Base-by-base conservation (phyloP, 1,140 invertebrate genomes). In the Zophobas morio region DNA sequence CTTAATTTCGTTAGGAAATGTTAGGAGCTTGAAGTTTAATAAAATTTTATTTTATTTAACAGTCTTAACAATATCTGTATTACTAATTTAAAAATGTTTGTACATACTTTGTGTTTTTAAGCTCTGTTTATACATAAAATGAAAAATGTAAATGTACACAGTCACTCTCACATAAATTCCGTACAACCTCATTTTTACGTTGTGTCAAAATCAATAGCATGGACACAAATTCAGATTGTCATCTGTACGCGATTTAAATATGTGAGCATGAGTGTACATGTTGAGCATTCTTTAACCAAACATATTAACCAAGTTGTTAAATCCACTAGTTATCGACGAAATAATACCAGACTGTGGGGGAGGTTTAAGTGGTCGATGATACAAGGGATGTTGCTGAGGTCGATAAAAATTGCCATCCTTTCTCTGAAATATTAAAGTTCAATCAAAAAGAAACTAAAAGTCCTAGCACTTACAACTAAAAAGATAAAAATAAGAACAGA, bases 321-420 rank as follows among this genome's bases (percentile, higher is more conserved):
- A 91, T 5, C 94, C 92, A 81, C 90, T 94, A 82, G 91, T 93
- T 80, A 95, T 90, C 40, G 93, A 92, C 47, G 93, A 92, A 81
- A 95, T 91, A 74, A 95, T 91, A 33, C 93, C 92, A 60, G 80
- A 85, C 80, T 88, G 87, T 78, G 87, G 87, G 71, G 81, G 85
- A 78, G 88, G 87, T 73, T 88, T 88, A 37, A 85, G 82, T 35
- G 83, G 85, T 33, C 80, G 80, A 53, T 82, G 81, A n/a, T 85
- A 86, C 1, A 84, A 76, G 34, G 79, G 79, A 35, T 87, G 83
- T 1, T 80, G 75, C 42, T 85, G 85, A 1, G 90, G 91, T 76
- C 90, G 85, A 85, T 91, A 91, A 81, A 88, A 89, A 36, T 88
- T 87, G 2, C 88, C 89, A 79, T 91, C 89, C 76, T 88, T 89